Base-by-base conservation (phyloP, 2,888 invertebrate species). In the Willowsia nigromaculata region DNA sequence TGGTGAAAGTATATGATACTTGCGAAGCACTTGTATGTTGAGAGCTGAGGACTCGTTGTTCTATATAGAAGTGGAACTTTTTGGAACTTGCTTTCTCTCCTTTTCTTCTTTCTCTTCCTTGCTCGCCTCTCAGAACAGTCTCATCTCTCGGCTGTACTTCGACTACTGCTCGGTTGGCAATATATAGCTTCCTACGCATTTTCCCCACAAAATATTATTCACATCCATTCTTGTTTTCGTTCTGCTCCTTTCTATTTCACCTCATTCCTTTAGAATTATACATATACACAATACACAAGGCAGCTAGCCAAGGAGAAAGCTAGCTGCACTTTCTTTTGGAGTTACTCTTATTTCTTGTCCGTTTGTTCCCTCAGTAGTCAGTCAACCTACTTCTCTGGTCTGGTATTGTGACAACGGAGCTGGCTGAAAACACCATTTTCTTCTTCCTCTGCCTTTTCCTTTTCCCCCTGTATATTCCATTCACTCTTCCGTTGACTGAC, bases 141-240 rank as follows among this genome's bases (percentile, higher is more conserved):
- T 56, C 56, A 22, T 33, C 53, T 83, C 37, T 82, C 56, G 53
- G 84, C 33, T 43, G 62, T 37, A 22, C 56, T 65, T 81, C 81
- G 62, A 62, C 81, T 65, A 40, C 53, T 62, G 27, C 56, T 81
- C 81, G 81, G 81, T 81, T 25, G 1, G 81, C 18, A 40, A 25
- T n/a, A n/a, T n/a, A n/a, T 68, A 83, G 83, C 83, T 83, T 47
- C 83, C 83, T 83, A 83, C 83, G 83, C 83, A 83, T 83, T 82
- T n/a, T 83, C 33, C 68, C 0, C 33, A 50, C 40, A n/a, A n/a
- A 3, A 27, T 27, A 18, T 47, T 47, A 40, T n/a, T 65, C 5
- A 27, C 18, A 40, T 3, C 18, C n/a, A 40, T 47, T 43, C 5
- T 59, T 33, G 22, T 33, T 62, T 71, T 50, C 43, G 37, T 43